Conservation (phyloP, 2,113 vertebrate genomes). For the Aspiorhynchus laticeps region DNA sequence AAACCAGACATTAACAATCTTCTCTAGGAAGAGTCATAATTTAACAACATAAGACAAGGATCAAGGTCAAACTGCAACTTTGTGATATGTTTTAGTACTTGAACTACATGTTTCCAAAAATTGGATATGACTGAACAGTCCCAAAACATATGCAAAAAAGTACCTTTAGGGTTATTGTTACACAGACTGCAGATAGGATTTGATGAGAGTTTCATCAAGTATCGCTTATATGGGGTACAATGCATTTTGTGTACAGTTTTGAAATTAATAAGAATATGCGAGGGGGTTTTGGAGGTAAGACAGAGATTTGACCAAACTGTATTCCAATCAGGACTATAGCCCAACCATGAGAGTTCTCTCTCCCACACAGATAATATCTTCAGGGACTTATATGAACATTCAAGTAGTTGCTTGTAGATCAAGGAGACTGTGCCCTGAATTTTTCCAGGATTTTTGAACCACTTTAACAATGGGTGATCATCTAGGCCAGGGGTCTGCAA, state of each 20-base stretch:
- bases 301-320: not conserved
- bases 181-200: not conserved
- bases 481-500: too few relatives aligned
- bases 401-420: not conserved
- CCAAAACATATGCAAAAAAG: not conserved
- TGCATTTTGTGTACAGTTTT: conserved; percentile 14
- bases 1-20: not conserved
- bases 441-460: not conserved
- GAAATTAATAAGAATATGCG: not conserved
- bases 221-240: conserved; percentile 3
- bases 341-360: not conserved
- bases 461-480: conserved; percentile 14
- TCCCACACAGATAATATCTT: not conserved
- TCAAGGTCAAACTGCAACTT: not conserved
- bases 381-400: not conserved
- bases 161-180: not conserved
- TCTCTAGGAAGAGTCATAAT: not conserved
- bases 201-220: not conserved
- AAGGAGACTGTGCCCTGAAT: not conserved
- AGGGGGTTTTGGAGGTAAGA: not conserved
- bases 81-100: not conserved
- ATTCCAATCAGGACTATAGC: not conserved
- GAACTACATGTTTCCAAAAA: not conserved
- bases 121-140: not conserved
- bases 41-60: not conserved